Evolutionary conservation across 2,888 invertebrate species (phyloP).

Genomic region (Cerceris ruficornis): DNA sequence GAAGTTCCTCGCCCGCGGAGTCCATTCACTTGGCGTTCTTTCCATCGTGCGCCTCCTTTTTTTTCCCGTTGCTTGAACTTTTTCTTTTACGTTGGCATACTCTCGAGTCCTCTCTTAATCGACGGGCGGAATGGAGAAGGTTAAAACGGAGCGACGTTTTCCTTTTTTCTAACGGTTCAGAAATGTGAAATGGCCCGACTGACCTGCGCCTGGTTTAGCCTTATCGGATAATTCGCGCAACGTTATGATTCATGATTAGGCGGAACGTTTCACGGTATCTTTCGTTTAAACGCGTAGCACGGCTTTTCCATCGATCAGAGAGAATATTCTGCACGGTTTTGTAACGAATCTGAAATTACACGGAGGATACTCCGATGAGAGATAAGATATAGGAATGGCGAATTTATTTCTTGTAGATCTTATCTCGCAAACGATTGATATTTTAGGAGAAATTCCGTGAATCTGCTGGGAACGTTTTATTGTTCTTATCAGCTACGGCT

Average conservation of each 20-base stretch:
- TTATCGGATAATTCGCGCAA: not conserved
- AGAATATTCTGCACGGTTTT: not conserved
- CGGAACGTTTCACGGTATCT: not conserved
- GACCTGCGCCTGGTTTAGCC: conserved; percentile 14
- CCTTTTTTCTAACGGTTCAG: conserved; percentile 40
- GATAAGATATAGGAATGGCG: not conserved
- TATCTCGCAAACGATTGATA: not conserved
- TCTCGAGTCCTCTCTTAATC: conserved; percentile 14
- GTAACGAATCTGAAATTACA: not conserved
- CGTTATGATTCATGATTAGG: conserved; percentile 15
- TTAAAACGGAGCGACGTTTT: conserved; percentile 10
- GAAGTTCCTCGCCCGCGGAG: not conserved
- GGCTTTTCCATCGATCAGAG: too few relatives aligned
- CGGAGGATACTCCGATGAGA: not conserved
- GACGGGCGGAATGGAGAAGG: not conserved
- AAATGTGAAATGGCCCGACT: conserved; percentile 26
- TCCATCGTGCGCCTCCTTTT: conserved; percentile 14
- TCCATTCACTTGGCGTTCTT: conserved; percentile 24
- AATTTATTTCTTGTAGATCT: not conserved
- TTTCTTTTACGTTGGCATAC: conserved; percentile 16
- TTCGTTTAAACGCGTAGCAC: not conserved
- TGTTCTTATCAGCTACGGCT: not conserved
- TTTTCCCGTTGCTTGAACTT: conserved; percentile 20
- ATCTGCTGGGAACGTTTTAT: not conserved
- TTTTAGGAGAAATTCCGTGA: not conserved